Evolutionary conservation across 2,888 invertebrate species (phyloP).

Genomic region (Phasia obesa): DNA sequence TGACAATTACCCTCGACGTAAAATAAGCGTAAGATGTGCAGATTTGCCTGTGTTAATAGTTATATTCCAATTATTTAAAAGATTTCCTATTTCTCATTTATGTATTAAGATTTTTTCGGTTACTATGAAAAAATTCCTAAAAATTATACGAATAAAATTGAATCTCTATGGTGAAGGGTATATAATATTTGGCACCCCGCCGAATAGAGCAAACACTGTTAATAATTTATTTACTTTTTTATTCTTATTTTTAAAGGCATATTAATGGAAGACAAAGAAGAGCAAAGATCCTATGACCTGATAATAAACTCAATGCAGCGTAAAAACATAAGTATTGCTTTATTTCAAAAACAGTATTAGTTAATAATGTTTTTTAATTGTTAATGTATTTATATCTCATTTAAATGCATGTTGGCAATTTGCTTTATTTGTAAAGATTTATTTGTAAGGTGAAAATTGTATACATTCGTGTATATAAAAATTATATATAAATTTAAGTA

Average conservation of each 20-base stretch:
- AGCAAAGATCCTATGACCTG: conserved; percentile 58
- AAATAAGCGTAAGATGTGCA: too few relatives aligned
- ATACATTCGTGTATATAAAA: not conserved
- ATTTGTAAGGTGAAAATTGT: not conserved
- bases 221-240: not conserved
- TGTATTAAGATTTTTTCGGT: too few relatives aligned
- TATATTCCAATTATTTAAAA: too few relatives aligned
- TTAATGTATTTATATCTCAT: conserved; percentile 9
- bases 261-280: conserved; percentile 74
- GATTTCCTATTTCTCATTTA: too few relatives aligned
- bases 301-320: conserved; percentile 71
- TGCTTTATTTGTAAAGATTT: not conserved
- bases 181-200: too few relatives aligned
- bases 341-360: conserved; percentile 54
- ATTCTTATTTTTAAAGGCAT: conserved; percentile 73
- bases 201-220: not conserved
- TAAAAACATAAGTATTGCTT: conserved; percentile 69
- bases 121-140: too few relatives aligned
- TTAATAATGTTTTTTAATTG: not conserved
- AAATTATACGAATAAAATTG: too few relatives aligned
- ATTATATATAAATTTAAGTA: not conserved
- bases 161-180: too few relatives aligned
- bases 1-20: too few relatives aligned
- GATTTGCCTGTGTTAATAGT: too few relatives aligned
- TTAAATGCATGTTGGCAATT: not conserved